Conservation (phyloP, 1,140 invertebrate species). For the Macrosteles quadrilineatus region DNA sequence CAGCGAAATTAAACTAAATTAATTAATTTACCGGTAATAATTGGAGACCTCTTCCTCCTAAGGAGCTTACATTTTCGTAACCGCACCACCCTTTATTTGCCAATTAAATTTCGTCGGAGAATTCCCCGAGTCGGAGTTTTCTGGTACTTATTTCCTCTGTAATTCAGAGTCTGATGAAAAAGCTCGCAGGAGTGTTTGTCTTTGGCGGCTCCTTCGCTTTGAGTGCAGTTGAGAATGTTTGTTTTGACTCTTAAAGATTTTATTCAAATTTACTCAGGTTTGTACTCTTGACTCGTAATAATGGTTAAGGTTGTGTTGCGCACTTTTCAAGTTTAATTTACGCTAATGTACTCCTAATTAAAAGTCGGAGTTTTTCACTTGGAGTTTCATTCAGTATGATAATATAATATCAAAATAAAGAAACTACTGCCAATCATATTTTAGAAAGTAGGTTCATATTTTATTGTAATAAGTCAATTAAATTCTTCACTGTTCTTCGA, state of each 20-base stretch:
- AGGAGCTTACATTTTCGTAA: not conserved
- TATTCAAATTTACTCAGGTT: slow-evolving; percentile 7
- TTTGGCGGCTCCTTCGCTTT: not conserved
- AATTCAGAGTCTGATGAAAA: not conserved
- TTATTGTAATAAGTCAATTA: no score
- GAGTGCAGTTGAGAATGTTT: slow-evolving; percentile 1
- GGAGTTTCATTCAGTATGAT: no score
- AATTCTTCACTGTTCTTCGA: no score
- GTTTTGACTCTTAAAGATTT: not conserved
- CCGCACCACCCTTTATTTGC: not conserved
- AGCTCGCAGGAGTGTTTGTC: not conserved
- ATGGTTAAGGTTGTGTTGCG: not conserved
- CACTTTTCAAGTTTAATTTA: no score
- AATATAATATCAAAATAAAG: no score
- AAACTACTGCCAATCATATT: no score
- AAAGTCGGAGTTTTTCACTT: no score
- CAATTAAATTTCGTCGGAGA: slow-evolving; percentile 13
- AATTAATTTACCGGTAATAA: slow-evolving; percentile 18
- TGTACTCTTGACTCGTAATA: not conserved
- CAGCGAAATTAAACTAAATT: not conserved
- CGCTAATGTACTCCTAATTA: no score
- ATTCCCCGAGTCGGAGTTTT: not conserved
- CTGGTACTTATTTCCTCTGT: not conserved
- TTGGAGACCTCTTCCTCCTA: not conserved
- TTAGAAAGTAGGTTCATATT: no score